Evolutionary conservation across 1,140 invertebrate species (phyloP), one percentile per base, ranked within the genome.

Genomic region (Conopomorpha cramerella): DNA sequence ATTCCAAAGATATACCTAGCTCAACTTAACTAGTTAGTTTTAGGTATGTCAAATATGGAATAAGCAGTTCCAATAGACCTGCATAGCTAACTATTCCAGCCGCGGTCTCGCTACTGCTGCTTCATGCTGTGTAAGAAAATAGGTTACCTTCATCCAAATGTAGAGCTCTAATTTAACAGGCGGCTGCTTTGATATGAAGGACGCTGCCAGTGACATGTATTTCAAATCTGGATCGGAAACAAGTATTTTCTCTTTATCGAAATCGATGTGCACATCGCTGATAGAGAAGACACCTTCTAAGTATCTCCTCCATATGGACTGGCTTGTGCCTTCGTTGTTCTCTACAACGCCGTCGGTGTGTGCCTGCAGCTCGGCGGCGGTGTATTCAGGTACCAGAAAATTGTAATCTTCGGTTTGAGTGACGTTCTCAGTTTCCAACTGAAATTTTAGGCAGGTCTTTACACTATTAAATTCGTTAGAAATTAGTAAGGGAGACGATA

Each of bases 61-160:
- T n/a, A n/a, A n/a, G n/a, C n/a, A n/a, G n/a, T n/a, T n/a, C n/a
- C n/a, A n/a, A n/a, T n/a, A n/a, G n/a, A n/a, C n/a, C n/a, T n/a
- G n/a, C n/a, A n/a, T n/a, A n/a, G n/a, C n/a, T n/a, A n/a, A n/a
- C n/a, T n/a, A n/a, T n/a, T n/a, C n/a, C n/a, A n/a, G n/a, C n/a
- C n/a, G n/a, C n/a, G n/a, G n/a, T n/a, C n/a, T n/a, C n/a, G n/a
- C n/a, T n/a, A n/a, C n/a, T n/a, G n/a, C n/a, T n/a, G n/a, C n/a
- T n/a, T n/a, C n/a, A n/a, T n/a, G n/a, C n/a, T n/a, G n/a, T n/a
- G n/a, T n/a, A n/a, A n/a, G n/a, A n/a, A n/a, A n/a, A n/a, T n/a
- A n/a, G n/a, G n/a, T n/a, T 2, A 86, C 80, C 35, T 80, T 78
- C 59, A 86, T 81, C 87, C 87, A 90, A 41, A 87, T 68, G 43